Conservation (phyloP, 2,797 vertebrate genomes). For the Lepus townsendii region DNA sequence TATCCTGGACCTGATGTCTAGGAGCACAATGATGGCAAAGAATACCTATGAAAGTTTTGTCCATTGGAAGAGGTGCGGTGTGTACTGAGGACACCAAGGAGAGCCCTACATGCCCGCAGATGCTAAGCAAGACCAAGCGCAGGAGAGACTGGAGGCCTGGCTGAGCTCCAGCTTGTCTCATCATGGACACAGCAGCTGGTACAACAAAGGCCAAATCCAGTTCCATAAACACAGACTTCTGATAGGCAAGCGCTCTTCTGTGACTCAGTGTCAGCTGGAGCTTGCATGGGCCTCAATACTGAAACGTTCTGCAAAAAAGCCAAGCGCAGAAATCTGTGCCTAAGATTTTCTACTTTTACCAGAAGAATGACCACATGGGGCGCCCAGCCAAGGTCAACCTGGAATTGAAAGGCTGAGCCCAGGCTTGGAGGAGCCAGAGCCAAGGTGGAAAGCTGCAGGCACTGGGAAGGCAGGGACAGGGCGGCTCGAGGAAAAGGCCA, state of each 20-base stretch:
- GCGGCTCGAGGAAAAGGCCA: slow-evolving; percentile 60
- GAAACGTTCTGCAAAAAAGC: slow-evolving; percentile 43
- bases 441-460: slow-evolving; percentile 73
- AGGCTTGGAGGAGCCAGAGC: slow-evolving; percentile 53
- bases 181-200: neutral
- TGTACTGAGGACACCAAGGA: neutral
- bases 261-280: neutral
- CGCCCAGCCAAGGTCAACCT: slow-evolving; percentile 74
- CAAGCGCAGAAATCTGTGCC: slow-evolving; percentile 68
- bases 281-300: neutral
- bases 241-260: neutral
- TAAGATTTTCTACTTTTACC: slow-evolving; percentile 71
- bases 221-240: slow-evolving; percentile 63
- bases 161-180: neutral
- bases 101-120: neutral
- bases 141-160: neutral
- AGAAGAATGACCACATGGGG: slow-evolving; percentile 70
- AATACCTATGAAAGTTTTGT: neutral
- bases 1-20: neutral
- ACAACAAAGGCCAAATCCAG: slow-evolving; percentile 40
- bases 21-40: too few species aligned
- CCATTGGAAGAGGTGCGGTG: neutral
- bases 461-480: slow-evolving; percentile 49
- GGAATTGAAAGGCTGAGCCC: slow-evolving; percentile 51
- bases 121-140: neutral